These are phyloP conservation scores for Cichladusa arquata DNA, from an alignment of 2,113 vertebrate genomes.

Conservation along the genomic window DNA sequence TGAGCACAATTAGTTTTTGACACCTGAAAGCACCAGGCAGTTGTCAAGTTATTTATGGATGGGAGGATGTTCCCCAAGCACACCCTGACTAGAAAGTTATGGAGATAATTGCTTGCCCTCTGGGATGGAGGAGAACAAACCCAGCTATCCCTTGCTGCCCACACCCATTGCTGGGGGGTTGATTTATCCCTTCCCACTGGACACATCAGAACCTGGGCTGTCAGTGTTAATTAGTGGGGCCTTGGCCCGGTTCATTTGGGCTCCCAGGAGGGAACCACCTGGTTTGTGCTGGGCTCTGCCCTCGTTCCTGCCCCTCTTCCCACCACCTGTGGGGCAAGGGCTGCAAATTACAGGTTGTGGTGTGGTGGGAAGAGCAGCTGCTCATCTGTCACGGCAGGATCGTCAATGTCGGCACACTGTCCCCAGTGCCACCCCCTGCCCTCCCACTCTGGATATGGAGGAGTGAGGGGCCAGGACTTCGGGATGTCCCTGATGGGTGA, in stretches of 20 bases:
- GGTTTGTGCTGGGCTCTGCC: constrained; percentile 3
- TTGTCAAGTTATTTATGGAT: not conserved
- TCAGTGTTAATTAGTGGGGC: constrained; percentile 49
- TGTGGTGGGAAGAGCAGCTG: not conserved
- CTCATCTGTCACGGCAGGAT: not conserved
- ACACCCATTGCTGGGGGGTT: not conserved
- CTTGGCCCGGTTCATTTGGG: constrained; percentile 4
- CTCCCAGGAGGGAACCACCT: constrained; percentile 58
- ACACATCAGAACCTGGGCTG: constrained; percentile 20
- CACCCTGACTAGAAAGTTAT: not conserved
- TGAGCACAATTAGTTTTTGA: not conserved
- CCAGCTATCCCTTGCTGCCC: not conserved
- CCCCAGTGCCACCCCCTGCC: accelerated
- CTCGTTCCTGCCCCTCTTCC: not conserved
- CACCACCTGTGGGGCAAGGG: not conserved
- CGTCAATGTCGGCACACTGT: not conserved
- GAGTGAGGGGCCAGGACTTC: accelerated
- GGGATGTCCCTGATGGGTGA: accelerated
- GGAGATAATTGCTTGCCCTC: constrained; percentile 63
- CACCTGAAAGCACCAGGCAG: not conserved
- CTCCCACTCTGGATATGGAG: accelerated
- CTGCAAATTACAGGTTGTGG: constrained; percentile 26
- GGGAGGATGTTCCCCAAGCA: not conserved
- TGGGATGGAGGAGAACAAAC: constrained; percentile 52
- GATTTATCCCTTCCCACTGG: constrained; percentile 51